These are phyloP conservation scores for Neelides folsomi DNA, from an alignment of 2,888 invertebrate genomes.

Conservation along the genomic window DNA sequence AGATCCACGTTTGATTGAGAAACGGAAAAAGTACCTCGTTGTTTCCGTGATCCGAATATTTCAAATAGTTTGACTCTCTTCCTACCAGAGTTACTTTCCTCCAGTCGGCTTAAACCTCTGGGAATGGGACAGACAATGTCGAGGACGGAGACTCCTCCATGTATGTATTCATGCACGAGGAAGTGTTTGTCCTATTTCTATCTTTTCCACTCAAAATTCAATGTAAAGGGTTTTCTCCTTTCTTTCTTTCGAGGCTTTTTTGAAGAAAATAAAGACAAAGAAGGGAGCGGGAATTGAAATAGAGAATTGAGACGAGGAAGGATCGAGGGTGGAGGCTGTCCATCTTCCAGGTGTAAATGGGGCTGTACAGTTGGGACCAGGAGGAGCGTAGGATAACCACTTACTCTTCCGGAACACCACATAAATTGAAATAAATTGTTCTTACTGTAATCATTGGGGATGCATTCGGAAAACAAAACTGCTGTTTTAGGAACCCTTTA, in stretches of 20 bases:
- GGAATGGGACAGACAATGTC: not conserved
- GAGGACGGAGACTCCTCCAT: not conserved
- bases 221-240: constrained; percentile 8
- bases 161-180: constrained; percentile 14
- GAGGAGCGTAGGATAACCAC: constrained; percentile 6
- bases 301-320: not conserved
- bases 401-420: constrained; percentile 21
- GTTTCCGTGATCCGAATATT: constrained; percentile 32
- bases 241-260: constrained; percentile 14
- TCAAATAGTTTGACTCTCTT: not conserved
- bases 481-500: constrained; percentile 3
- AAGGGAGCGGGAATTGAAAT: not conserved
- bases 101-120: constrained; percentile 5
- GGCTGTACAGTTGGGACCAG: constrained; percentile 12
- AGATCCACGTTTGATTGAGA: constrained; percentile 33
- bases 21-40: constrained; percentile 32
- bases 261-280: no score
- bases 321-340: not conserved
- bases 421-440: constrained; percentile 16
- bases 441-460: constrained; percentile 3
- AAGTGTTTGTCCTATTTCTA: constrained; percentile 19
- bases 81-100: constrained; percentile 10
- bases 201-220: constrained; percentile 4
- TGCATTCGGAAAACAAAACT: constrained; percentile 1
- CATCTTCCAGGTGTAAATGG: constrained; percentile 26